Conservation (phyloP, 2,797 vertebrate genomes). For the Gymnothorax reevesii region DNA sequence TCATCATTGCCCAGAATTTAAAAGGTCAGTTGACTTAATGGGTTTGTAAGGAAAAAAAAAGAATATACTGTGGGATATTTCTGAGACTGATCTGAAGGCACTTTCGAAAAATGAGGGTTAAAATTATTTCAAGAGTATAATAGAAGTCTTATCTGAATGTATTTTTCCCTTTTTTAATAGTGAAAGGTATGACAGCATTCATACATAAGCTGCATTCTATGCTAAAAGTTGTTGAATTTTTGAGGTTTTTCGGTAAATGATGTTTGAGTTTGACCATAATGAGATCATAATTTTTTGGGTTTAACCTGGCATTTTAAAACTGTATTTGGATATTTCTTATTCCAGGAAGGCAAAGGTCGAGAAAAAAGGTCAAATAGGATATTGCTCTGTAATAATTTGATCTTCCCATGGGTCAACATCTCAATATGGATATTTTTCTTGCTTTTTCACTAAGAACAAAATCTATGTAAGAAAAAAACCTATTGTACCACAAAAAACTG, state of each 20-base stretch:
- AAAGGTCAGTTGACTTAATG: background rate
- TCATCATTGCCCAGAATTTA: background rate
- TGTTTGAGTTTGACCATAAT: constrained; percentile 58
- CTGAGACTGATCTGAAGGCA: background rate
- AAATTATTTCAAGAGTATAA: background rate
- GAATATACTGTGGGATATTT: background rate
- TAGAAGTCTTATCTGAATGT: background rate
- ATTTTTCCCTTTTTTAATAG: background rate
- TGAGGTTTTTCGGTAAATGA: constrained; percentile 44
- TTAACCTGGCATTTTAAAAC: constrained; percentile 56
- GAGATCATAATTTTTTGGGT: constrained; percentile 69
- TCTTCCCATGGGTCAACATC: background rate
- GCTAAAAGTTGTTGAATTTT: constrained; percentile 52
- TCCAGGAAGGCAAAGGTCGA: constrained; percentile 56
- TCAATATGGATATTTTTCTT: constrained; percentile 20
- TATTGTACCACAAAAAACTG: constrained; percentile 22
- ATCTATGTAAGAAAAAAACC: constrained; percentile 21
- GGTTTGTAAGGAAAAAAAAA: background rate
- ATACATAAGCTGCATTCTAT: constrained; percentile 22
- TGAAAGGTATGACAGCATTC: background rate
- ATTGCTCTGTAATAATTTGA: constrained; percentile 4
- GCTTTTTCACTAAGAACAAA: constrained; percentile 26
- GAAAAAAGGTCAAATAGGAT: constrained; percentile 37
- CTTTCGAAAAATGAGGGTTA: background rate
- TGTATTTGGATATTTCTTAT: constrained; percentile 42